Percentiles rank a stretch among this genome's conserved stretches.
phyloP scores from a whole-genome alignment of 2,888 invertebrate genomes.

The Eupithecia centaureata region DNA sequence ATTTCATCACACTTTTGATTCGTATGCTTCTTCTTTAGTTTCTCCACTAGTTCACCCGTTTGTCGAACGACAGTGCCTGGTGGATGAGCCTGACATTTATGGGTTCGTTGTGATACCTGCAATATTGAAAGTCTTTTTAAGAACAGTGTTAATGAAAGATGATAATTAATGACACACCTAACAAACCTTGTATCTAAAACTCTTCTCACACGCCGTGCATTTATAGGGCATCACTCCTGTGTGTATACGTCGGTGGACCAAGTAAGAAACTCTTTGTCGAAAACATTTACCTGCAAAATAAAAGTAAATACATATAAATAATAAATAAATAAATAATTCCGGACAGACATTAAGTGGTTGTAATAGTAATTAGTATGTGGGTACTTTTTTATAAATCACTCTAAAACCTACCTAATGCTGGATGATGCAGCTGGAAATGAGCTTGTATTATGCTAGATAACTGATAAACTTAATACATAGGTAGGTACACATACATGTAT shows the following conservation, averaged over 20 bases:
- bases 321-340: background rate
- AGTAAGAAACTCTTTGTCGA: slow-evolving; percentile 92
- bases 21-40: slow-evolving; percentile 72
- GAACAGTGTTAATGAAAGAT: background rate
- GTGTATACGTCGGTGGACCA: slow-evolving; percentile 93
- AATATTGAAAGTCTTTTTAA: slow-evolving; percentile 22
- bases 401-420: too few relatives aligned
- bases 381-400: too few relatives aligned
- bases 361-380: too few relatives aligned
- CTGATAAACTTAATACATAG: too few relatives aligned
- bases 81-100: slow-evolving; percentile 88
- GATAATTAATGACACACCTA: background rate
- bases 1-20: slow-evolving; percentile 39
- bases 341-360: too few relatives aligned
- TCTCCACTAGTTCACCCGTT: slow-evolving; percentile 77
- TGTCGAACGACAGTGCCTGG: slow-evolving; percentile 83
- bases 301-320: background rate
- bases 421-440: too few relatives aligned
- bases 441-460: too few relatives aligned
- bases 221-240: slow-evolving; percentile 94
- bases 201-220: slow-evolving; percentile 91
- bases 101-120: slow-evolving; percentile 91
- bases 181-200: slow-evolving; percentile 90
- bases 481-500: too few relatives aligned
- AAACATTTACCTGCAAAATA: slow-evolving; percentile 90